A percentile compares a stretch with the other conserved stretches of the same genome.
phyloP scores from a whole-genome alignment of 2,113 vertebrate species.

The Takifugu bimaculatus region DNA sequence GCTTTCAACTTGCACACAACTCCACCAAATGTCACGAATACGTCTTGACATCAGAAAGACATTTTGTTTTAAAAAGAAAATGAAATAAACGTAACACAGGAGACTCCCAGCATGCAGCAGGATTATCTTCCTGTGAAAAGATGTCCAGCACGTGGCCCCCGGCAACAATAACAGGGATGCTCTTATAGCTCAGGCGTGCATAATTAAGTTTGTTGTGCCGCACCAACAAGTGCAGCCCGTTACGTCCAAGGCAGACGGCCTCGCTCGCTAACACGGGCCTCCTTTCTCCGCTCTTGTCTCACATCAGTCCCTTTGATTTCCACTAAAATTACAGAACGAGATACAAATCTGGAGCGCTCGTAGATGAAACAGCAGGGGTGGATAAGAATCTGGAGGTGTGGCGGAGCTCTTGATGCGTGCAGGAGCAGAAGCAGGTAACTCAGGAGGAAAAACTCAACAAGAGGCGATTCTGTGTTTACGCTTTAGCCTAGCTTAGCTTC shows the following conservation, averaged over 20 bases:
- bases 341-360: conserved; percentile 64
- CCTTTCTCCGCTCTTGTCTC: conserved; percentile 41
- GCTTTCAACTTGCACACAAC: conserved; percentile 19
- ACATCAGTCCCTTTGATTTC: conserved; percentile 61
- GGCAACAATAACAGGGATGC: conserved; percentile 60
- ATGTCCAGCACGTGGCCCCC: conserved; percentile 41
- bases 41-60: conserved; percentile 12
- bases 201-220: conserved; percentile 62
- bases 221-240: conserved; percentile 66
- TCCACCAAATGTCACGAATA: conserved; percentile 4
- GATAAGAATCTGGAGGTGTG: conserved; percentile 69
- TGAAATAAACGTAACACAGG: neutral
- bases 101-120: conserved; percentile 23
- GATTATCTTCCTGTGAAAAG: conserved; percentile 39
- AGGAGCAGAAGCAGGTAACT: conserved; percentile 55
- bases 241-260: conserved; percentile 63
- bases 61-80: conserved; percentile 2
- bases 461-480: conserved; percentile 28
- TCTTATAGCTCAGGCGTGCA: conserved; percentile 56
- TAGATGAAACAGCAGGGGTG: conserved; percentile 59
- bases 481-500: conserved; percentile 2
- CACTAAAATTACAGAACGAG: conserved; percentile 61
- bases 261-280: conserved; percentile 41
- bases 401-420: conserved; percentile 46
- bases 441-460: conserved; percentile 51